Percentiles rank a stretch among this genome's conserved stretches.
These are phyloP conservation scores for Aviceda subcristata DNA, from an alignment of 2,113 vertebrate genomes.

Conservation along the genomic window DNA sequence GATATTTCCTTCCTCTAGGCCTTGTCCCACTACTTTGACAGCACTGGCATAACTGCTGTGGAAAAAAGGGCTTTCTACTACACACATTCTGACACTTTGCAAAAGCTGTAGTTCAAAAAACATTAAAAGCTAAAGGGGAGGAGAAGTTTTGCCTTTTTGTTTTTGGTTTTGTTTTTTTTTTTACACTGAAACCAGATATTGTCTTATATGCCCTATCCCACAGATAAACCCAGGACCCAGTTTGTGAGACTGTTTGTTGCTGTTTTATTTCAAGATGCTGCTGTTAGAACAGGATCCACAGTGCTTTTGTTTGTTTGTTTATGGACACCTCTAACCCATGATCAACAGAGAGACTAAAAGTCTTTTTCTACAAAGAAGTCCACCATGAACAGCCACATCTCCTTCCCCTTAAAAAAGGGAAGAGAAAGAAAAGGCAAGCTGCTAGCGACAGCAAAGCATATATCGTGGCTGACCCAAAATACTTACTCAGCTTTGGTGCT, in stretches of 20 bases:
- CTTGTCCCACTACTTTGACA: background rate
- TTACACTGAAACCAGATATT: background rate
- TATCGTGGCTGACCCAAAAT: background rate
- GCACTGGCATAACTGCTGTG: background rate
- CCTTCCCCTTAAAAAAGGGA: slow-evolving; percentile 16
- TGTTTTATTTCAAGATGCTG: background rate
- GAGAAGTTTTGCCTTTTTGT: background rate
- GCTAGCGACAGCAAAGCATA: background rate
- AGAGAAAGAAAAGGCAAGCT: background rate
- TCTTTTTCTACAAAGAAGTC: background rate
- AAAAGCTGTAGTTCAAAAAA: background rate
- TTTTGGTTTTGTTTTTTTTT: background rate
- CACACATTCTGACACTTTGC: background rate
- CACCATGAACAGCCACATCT: background rate
- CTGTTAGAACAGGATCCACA: background rate
- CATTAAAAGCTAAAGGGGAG: background rate
- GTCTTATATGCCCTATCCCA: background rate
- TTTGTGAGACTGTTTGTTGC: background rate
- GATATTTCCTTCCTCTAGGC: background rate
- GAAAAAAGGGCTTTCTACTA: background rate
- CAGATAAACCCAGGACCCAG: background rate
- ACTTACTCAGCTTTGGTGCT: background rate
- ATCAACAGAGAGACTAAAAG: background rate
- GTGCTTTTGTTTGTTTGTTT: background rate
- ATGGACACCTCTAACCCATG: background rate